Evolutionary conservation across 2,113 vertebrate species (phyloP), one percentile per base, ranked within the genome.

Genomic region (Muscicapa adusta): DNA sequence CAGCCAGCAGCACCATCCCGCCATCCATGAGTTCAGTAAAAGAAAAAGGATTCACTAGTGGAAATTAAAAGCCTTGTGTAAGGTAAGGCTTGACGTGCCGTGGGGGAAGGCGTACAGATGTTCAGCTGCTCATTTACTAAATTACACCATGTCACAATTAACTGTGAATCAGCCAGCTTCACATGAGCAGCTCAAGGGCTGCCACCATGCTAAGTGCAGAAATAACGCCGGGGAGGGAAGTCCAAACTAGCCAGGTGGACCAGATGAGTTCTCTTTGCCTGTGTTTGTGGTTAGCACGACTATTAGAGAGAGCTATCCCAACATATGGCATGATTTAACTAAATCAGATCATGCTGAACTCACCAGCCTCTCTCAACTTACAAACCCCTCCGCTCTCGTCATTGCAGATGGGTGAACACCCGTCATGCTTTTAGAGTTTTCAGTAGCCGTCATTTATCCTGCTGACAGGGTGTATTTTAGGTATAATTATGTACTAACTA

Each of bases 71-170:
- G 88, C 92, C 93, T 83, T 31, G 89, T 57, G 82, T 80, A 95
- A 95, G 94, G 88, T 90, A 90, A 71, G 85, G 91, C 89, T 96
- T 93, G 96, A 96, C 94, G 91, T 93, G 83, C 95, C 8, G 33
- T 67, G 95, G 93, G 95, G 96, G 95, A 96, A 93, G 93, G 93
- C 78, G 6, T 97, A 93, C 96, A 97, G 95, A 96, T 96, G 94
- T 96, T 95, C 94, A 95, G 93, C 95, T 93, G 95, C 90, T 96
- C 96, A 95, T 97, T 96, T 96, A 96, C 93, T 97, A 97, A 97
- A 97, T 96, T 94, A 96, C 89, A 96, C 93, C 91, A 89, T 94
- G 95, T 97, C 93, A 96, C 93, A 96, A 96, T 97, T 97, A 96
- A 95, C 94, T 86, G 90, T 96, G 95, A 96, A 94, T 94, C 95